phyloP scores from a whole-genome alignment of 2,888 invertebrate species.

The Fragum fragum region DNA sequence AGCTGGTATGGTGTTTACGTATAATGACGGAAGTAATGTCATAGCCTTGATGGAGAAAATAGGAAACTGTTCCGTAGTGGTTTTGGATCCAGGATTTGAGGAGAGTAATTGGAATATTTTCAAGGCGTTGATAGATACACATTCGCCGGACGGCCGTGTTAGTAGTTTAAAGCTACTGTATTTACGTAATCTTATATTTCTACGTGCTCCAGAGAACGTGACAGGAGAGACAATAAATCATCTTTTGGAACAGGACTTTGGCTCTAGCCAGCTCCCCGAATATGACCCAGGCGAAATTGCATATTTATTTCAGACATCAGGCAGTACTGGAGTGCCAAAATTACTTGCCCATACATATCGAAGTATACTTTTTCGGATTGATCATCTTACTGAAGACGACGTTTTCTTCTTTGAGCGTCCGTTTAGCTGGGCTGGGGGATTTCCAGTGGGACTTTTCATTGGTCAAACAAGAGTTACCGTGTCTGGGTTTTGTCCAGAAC shows the following conservation, averaged over 20 bases:
- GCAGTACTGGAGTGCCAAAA: constrained; percentile 54
- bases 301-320: constrained; percentile 46
- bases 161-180: constrained; percentile 23
- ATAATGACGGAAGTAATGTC: constrained; percentile 46
- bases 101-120: constrained; percentile 43
- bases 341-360: constrained; percentile 29
- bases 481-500: constrained; percentile 25
- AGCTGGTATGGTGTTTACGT: constrained; percentile 38
- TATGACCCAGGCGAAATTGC: constrained; percentile 22
- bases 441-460: constrained; percentile 15
- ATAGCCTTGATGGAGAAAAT: constrained; percentile 36
- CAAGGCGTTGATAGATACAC: constrained; percentile 11
- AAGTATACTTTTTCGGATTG: not conserved
- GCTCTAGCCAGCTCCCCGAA: constrained; percentile 13
- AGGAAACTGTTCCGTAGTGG: constrained; percentile 23
- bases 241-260: not conserved
- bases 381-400: not conserved
- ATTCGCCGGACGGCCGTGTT: constrained; percentile 21
- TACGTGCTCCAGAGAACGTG: not conserved
- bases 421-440: constrained; percentile 42
- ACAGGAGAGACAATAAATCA: constrained; percentile 20
- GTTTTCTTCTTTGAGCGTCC: constrained; percentile 30
- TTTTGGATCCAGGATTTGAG: constrained; percentile 32
- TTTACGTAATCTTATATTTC: constrained; percentile 32
- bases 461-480: constrained; percentile 40